Conservation (phyloP, 2,797 vertebrate genomes). For the Synaphobranchus kaupii region DNA sequence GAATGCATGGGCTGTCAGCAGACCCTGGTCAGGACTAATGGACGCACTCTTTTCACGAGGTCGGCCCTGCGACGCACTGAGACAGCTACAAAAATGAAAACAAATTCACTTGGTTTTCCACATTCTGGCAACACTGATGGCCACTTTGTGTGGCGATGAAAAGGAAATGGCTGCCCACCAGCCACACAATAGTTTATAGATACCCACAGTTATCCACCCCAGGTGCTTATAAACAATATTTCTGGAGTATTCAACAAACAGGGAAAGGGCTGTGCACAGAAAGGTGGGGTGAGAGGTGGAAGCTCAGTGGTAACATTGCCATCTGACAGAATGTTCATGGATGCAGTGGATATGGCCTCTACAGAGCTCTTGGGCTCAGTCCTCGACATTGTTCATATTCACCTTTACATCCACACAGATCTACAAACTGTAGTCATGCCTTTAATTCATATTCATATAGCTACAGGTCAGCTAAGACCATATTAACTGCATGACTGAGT, state of each 20-base stretch:
- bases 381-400: neutral
- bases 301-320: neutral
- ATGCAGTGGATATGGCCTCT: no score
- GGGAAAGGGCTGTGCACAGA: neutral
- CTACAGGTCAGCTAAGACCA: neutral
- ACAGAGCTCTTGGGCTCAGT: neutral
- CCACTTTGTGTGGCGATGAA: neutral
- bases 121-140: neutral
- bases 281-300: neutral
- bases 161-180: neutral
- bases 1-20: conserved; percentile 22
- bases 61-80: neutral
- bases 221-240: neutral
- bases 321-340: neutral
- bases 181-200: neutral
- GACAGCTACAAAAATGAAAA: conserved; percentile 16
- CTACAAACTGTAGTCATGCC: neutral
- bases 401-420: neutral
- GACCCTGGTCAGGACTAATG: conserved; percentile 10
- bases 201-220: neutral
- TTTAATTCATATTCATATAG: neutral
- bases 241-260: neutral
- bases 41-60: conserved; percentile 3
- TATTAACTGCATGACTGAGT: neutral
- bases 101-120: conserved; percentile 1